Conservation (phyloP, 2,797 vertebrate species). For the Oreochromis mossambicus region DNA sequence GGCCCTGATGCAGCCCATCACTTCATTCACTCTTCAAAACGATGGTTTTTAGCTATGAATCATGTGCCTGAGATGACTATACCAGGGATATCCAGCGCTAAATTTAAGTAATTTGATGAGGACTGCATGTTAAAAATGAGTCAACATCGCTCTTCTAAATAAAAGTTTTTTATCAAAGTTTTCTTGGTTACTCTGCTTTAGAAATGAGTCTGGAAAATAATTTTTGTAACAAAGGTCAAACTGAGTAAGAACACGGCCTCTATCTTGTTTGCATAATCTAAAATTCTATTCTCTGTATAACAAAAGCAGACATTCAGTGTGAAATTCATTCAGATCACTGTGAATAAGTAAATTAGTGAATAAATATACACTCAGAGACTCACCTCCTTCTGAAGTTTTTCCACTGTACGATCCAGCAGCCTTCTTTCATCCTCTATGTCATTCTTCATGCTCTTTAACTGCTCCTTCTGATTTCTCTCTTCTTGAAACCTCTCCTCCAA, state of each 20-base stretch:
- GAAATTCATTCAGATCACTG: neutral
- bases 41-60: neutral
- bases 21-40: neutral
- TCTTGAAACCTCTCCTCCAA: slow-evolving; percentile 82
- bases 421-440: slow-evolving; percentile 86
- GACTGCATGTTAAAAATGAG: neutral
- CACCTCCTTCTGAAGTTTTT: slow-evolving; percentile 93
- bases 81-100: neutral
- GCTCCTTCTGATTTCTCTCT: slow-evolving; percentile 87
- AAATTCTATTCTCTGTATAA: neutral
- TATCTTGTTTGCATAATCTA: neutral
- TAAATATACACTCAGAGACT: neutral
- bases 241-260: neutral
- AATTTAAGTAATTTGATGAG: neutral
- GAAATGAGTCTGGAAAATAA: neutral
- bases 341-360: neutral
- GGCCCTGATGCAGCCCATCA: neutral
- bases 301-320: neutral
- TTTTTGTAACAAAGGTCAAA: neutral
- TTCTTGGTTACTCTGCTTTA: neutral
- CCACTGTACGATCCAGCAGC: slow-evolving; percentile 87
- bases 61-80: neutral
- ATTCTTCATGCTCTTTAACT: slow-evolving; percentile 86
- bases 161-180: neutral
- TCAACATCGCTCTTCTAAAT: neutral